A percentile compares a stretch with the other conserved stretches of the same genome.
phyloP scores from a whole-genome alignment of 2,113 vertebrate species.

The Deroptyus accipitrinus region DNA sequence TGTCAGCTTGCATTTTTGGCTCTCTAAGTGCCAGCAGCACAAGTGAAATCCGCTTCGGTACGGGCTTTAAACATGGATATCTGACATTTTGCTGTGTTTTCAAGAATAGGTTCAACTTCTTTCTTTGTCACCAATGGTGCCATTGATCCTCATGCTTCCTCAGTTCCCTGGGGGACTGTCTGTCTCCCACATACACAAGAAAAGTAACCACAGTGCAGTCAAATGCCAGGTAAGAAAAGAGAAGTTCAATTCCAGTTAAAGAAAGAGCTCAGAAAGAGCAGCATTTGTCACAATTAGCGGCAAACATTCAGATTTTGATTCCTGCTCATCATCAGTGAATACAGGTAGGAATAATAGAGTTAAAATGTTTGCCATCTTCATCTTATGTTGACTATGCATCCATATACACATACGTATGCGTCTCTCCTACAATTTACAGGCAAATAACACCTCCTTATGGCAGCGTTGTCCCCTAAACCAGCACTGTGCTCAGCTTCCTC shows the following conservation, averaged over 20 bases:
- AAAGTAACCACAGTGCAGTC: accelerated
- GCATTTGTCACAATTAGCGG: not conserved
- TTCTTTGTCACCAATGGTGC: not conserved
- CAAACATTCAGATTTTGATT: not conserved
- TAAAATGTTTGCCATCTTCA: not conserved
- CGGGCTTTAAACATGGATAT: not conserved
- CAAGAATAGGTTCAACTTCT: not conserved
- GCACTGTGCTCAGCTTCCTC: not conserved
- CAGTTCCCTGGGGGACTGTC: not conserved
- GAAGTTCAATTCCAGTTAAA: not conserved
- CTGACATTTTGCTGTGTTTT: constrained; percentile 10
- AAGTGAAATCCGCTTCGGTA: not conserved
- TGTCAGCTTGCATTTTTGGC: constrained; percentile 30
- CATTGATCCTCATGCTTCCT: not conserved
- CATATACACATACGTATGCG: accelerated
- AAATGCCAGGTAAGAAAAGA: not conserved
- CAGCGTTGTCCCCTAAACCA: not conserved
- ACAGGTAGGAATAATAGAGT: not conserved
- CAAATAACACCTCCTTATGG: not conserved
- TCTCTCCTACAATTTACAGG: not conserved
- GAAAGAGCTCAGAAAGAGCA: not conserved
- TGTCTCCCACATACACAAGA: not conserved
- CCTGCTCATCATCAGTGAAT: not conserved
- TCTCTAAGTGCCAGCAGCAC: constrained; percentile 23
- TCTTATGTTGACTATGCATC: accelerated